Evolutionary conservation across 2,113 vertebrate genomes (phyloP).

Genomic region (Lepus americanus): DNA sequence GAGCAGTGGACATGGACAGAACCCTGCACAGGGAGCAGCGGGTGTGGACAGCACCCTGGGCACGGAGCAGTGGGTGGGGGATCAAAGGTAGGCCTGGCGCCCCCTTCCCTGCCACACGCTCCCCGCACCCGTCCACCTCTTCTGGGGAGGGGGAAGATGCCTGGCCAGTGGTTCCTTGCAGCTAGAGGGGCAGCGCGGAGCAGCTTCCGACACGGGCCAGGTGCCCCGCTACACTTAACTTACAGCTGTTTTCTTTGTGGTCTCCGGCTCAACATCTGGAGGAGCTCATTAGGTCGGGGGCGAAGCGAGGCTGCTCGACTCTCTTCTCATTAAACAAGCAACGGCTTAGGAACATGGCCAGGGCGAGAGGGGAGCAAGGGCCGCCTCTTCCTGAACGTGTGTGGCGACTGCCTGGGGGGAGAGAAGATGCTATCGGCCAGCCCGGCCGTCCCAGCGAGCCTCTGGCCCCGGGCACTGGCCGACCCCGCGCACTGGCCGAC

Average conservation of each 20-base stretch:
- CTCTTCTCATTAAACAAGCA: conserved; percentile 71
- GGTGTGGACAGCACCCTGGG: too few species aligned
- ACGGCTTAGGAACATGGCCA: conserved; percentile 73
- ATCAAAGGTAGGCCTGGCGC: too few species aligned
- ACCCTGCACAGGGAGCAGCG: too few species aligned
- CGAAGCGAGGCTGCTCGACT: neutral
- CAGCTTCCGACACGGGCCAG: too few species aligned
- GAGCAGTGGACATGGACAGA: too few species aligned
- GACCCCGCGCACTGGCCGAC: too few species aligned
- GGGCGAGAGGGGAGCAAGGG: conserved; percentile 46
- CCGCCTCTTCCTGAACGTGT: neutral
- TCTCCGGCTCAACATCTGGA: conserved; percentile 77
- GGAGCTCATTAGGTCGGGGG: conserved; percentile 69
- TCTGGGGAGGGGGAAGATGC: neutral
- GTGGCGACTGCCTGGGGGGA: neutral
- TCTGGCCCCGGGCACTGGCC: too few species aligned
- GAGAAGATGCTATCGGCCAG: neutral
- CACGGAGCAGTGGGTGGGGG: too few species aligned
- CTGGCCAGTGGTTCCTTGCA: neutral
- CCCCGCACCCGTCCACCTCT: conserved; percentile 17
- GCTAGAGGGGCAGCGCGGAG: conserved; percentile 30
- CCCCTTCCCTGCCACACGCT: too few species aligned
- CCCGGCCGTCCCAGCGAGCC: too few species aligned
- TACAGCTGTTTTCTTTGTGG: conserved; percentile 79
- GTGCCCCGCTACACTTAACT: conserved; percentile 52